Evolutionary conservation across 2,888 invertebrate genomes (phyloP).

Genomic region (Stomorhina lunata): DNA sequence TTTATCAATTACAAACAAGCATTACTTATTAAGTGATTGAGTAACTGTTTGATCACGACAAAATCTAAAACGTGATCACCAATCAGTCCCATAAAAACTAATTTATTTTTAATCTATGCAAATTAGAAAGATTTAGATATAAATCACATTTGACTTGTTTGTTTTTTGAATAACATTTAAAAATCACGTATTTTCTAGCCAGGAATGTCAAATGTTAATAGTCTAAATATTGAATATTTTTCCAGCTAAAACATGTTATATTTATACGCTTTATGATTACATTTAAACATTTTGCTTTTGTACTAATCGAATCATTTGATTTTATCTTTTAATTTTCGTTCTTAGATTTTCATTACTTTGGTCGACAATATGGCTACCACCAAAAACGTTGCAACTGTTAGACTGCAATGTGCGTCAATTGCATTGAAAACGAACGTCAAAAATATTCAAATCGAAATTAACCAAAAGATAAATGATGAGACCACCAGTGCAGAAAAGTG

Average conservation of each 20-base stretch:
- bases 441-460: constrained; percentile 26
- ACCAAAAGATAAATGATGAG: constrained; percentile 71
- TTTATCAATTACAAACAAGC: too few relatives aligned
- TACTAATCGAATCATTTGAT: background rate
- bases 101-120: too few relatives aligned
- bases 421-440: constrained; percentile 33
- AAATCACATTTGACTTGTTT: too few relatives aligned
- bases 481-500: constrained; percentile 74
- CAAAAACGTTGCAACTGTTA: constrained; percentile 15
- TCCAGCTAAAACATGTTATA: too few relatives aligned
- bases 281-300: too few relatives aligned
- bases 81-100: background rate
- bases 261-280: too few relatives aligned
- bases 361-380: constrained; percentile 70
- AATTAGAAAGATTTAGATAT: background rate
- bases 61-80: constrained; percentile 13
- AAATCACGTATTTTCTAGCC: too few relatives aligned
- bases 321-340: constrained; percentile 29
- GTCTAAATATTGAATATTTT: background rate
- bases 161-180: too few relatives aligned
- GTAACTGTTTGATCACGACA: background rate
- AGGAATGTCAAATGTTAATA: too few relatives aligned
- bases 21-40: too few relatives aligned
- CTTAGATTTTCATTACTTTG: constrained; percentile 12
- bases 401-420: constrained; percentile 68